Evolutionary conservation across 2,797 vertebrate genomes (phyloP), one percentile per base, ranked within the genome.

Genomic region (Rhadinocentrus ornatus): DNA sequence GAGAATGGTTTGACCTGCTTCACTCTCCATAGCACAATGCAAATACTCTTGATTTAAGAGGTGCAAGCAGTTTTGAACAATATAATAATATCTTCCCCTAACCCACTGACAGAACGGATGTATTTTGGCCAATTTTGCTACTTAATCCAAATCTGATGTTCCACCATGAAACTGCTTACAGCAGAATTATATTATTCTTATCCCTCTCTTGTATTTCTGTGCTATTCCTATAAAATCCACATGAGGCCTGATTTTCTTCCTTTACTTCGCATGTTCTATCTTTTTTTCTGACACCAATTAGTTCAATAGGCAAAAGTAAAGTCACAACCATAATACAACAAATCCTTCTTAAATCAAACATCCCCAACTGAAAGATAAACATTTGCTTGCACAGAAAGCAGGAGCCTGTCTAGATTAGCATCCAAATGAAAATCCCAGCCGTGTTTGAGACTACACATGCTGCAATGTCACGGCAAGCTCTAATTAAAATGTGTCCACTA

Each of bases 1-100:
- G 87, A 89, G 85, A 89, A 86, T 85, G 73, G 83, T 87, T 90
- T 93, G 92, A 92, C 90, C 88, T 83, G 87, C 83, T 91, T 87
- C 86, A 84, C 76, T 88, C 80, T 82, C 66, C 80, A 82, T 62
- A 66, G 73, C 22, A 74, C 85, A 86, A 90, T 77, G 81, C 86
- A 92, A 92, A 92, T 82, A 87, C 82, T 78, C 80, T 82, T 82
- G 77, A 86, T 89, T 77, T 75, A 69, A 89, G 86, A 83, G 82
- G 72, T 66, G 75, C 79, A 63, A 77, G 70, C 35, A 67, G 75
- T 86, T 86, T 90, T 82, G 67, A 83, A 80, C 72, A 71, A 85
- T 79, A 84, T 90, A 80, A 81, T 91, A 86, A 92, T 85, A 77
- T 58, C 72, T 82, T 48, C 67, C 78, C 60, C 32, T 44, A 60